phyloP scores from a whole-genome alignment of 2,888 invertebrate genomes.

The Gerris lacustris region DNA sequence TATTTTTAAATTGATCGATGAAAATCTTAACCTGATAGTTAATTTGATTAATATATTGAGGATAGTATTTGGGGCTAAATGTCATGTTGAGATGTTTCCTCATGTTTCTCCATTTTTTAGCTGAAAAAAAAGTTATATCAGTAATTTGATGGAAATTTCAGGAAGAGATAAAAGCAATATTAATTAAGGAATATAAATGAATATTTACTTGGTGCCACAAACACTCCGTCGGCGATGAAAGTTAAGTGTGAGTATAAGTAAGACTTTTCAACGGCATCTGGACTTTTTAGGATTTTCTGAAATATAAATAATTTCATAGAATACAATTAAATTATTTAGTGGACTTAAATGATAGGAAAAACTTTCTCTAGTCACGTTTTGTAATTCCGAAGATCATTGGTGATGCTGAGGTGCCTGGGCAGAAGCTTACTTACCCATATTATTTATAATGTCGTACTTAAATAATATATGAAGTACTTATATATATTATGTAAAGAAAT shows the following conservation, averaged over 20 bases:
- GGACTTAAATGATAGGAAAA: too few relatives aligned
- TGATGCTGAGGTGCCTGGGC: too few relatives aligned
- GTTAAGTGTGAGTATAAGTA: neutral
- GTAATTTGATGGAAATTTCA: too few relatives aligned
- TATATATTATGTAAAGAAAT: too few relatives aligned
- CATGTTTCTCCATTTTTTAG: neutral
- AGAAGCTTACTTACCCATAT: too few relatives aligned
- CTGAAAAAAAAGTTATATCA: neutral
- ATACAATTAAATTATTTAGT: too few relatives aligned
- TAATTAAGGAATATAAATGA: neutral
- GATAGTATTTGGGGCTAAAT: neutral
- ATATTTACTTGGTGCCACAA: neutral
- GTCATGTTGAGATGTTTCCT: neutral
- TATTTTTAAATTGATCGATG: neutral
- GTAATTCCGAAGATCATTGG: too few relatives aligned
- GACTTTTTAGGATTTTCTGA: neutral
- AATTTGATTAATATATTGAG: neutral
- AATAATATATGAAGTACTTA: too few relatives aligned
- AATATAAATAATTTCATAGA: neutral
- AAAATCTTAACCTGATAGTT: neutral
- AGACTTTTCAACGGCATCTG: neutral
- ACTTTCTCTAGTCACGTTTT: too few relatives aligned
- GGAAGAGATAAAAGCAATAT: too few relatives aligned
- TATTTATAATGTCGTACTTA: too few relatives aligned
- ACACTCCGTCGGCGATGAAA: neutral